Base-by-base conservation (phyloP, 1,140 invertebrate species). In the Parasteatoda tepidariorum region DNA sequence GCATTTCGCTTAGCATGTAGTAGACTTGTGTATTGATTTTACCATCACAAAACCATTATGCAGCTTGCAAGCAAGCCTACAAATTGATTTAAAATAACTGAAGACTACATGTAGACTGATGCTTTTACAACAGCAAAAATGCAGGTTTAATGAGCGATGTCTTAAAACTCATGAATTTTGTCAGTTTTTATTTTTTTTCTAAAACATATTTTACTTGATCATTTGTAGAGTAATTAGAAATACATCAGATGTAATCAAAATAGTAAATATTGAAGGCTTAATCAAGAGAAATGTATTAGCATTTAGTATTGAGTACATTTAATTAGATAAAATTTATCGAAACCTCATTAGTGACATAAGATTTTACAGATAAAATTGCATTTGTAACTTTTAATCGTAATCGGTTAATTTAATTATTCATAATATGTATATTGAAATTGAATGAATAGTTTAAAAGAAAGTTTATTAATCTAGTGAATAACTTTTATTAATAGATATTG, bases 61-160 rank as follows among this genome's bases (percentile, higher is more conserved):
- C 55, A 75, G 73, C 38, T 24, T 11, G 41, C 33, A 61, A 38
- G 73, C 31, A 61, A 55, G 73, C 62, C 73, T 75, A 75, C 73
- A 75, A 75, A 75, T 75, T 75, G 73, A 75, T 75, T 75, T 75
- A 75, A 75, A 75, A 75, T 75, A 73, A 34, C 73, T 59, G 59
- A 75, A 73, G n/a, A 9, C 24, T 28, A 9, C 18, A 48, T 48
- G 38, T 41, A 41, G 38, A n/a, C 38, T 41, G 38, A 13, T 41
- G 38, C 38, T 48, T 4, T 18, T 9, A 48, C 38, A 13, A 18
- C 9, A 48, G 18, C 9, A 48, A 18, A 48, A 48, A 48, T 18
- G 9, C 18, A 0, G 1, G 18, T 48, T 48, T 48, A 48, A 48
- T 48, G 38, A 48, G 38, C 38, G 18, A 48, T 48, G 38, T 48